Conservation (phyloP, 2,113 vertebrate genomes). For the Mormyrus iriodes region DNA sequence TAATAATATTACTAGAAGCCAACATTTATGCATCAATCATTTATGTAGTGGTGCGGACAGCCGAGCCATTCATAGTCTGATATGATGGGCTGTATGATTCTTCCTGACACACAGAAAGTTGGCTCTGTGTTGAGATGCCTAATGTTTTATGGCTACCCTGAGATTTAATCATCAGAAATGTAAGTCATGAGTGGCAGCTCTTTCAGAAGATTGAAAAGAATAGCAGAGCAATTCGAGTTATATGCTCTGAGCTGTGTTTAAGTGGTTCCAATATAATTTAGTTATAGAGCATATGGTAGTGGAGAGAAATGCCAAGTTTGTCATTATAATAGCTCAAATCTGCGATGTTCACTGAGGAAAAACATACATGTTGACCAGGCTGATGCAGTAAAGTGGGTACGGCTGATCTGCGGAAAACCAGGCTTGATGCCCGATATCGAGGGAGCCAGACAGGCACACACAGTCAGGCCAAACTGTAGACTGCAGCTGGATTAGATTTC, state of each 20-base stretch:
- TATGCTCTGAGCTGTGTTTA: background rate
- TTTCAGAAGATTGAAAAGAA: background rate
- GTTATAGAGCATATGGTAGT: background rate
- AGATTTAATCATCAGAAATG: background rate
- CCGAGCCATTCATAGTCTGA: background rate
- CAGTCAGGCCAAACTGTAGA: background rate
- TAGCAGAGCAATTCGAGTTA: background rate
- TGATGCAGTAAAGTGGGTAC: background rate
- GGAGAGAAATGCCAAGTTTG: background rate
- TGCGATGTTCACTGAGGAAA: background rate
- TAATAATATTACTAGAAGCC: background rate
- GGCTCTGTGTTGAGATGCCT: background rate
- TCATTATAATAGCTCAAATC: background rate
- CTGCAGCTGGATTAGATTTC: background rate
- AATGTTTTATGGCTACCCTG: background rate
- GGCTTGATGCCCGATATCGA: background rate
- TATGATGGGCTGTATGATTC: background rate
- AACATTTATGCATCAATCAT: background rate
- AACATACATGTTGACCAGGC: background rate
- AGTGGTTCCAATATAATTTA: background rate
- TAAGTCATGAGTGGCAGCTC: background rate
- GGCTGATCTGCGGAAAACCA: background rate
- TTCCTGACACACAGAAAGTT: background rate
- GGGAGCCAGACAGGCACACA: background rate
- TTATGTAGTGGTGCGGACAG: background rate